These are phyloP conservation scores for Phalanger gymnotis DNA, from an alignment of 2,797 vertebrate species.

Conservation along the genomic window DNA sequence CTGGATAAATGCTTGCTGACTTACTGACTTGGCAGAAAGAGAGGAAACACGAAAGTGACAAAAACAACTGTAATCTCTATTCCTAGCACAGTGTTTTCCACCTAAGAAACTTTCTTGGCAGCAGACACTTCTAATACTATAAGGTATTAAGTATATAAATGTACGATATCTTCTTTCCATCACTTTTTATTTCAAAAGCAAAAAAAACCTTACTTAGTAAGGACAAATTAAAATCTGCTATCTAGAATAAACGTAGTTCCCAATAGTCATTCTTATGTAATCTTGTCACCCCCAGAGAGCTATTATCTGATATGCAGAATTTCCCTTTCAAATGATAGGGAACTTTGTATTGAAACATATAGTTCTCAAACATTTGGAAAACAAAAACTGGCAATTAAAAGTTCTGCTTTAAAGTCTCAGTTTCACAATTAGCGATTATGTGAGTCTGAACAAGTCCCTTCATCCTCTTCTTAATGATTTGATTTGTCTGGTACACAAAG, in stretches of 20 bases:
- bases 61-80: not conserved
- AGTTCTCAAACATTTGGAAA: constrained; percentile 55
- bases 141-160: not conserved
- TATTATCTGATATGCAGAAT: constrained; percentile 4
- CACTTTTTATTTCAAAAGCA: not conserved
- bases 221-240: constrained; percentile 22
- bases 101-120: not conserved
- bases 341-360: not conserved
- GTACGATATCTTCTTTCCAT: not conserved
- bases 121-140: not conserved
- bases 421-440: constrained; percentile 15
- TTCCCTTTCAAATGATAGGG: constrained; percentile 42
- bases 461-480: not conserved
- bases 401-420: constrained; percentile 24
- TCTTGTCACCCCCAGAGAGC: constrained; percentile 38
- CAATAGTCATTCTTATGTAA: not conserved
- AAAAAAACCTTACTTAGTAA: not conserved
- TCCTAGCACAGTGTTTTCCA: not conserved
- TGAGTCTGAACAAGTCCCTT: constrained; percentile 3
- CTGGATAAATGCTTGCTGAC: not conserved
- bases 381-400: constrained; percentile 37
- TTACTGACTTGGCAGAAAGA: not conserved
- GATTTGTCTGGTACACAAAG: not conserved
- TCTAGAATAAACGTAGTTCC: constrained; percentile 27
- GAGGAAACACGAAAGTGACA: not conserved